These are phyloP conservation scores for Xanthia icteritia DNA, from an alignment of 2,888 invertebrate genomes.

Conservation along the genomic window DNA sequence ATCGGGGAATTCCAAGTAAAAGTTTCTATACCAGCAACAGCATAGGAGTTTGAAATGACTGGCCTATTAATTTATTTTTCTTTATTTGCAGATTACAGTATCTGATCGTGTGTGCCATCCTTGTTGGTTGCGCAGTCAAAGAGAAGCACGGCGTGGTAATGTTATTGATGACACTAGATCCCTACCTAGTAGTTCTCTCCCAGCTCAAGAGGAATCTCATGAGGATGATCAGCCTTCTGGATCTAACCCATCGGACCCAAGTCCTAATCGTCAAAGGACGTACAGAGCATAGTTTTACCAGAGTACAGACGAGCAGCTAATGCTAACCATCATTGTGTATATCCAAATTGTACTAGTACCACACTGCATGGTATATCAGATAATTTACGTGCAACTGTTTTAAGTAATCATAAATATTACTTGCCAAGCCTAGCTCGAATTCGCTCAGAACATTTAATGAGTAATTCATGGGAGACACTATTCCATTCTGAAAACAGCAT, in stretches of 20 bases:
- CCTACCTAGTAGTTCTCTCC: not conserved
- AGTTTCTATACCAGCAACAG: too few relatives aligned
- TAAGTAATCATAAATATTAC: not conserved
- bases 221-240: not conserved
- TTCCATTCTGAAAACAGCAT: not conserved
- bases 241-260: not conserved
- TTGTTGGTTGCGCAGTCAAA: constrained; percentile 11
- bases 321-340: too few relatives aligned
- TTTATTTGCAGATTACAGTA: too few relatives aligned
- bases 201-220: not conserved
- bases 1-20: too few relatives aligned
- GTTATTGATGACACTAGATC: not conserved
- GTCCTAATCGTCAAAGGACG: not conserved
- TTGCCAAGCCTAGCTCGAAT: not conserved
- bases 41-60: too few relatives aligned
- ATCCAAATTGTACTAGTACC: too few relatives aligned
- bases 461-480: not conserved
- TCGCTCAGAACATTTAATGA: constrained; percentile 1
- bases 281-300: too few relatives aligned
- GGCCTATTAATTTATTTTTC: too few relatives aligned
- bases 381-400: not conserved
- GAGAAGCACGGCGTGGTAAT: not conserved
- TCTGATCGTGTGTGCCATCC: constrained; percentile 9
- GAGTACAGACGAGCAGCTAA: too few relatives aligned
- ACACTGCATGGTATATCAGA: not conserved